phyloP scores from a whole-genome alignment of 2,888 invertebrate species.

The Cheilosia soror region DNA sequence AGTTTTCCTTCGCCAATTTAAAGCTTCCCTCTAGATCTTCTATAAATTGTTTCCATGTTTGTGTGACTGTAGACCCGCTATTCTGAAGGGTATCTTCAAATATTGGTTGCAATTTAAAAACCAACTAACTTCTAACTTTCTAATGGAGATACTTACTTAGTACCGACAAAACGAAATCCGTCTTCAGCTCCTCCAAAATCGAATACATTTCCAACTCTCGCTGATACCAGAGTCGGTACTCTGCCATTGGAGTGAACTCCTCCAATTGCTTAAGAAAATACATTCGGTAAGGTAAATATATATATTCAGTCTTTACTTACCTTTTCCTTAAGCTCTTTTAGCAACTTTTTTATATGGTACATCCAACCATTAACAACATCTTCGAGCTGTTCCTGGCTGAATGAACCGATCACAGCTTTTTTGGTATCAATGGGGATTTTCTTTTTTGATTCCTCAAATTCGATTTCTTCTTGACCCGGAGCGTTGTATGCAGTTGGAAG shows the following conservation, averaged over 20 bases:
- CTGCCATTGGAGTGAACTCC: slow-evolving; percentile 92
- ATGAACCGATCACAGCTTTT: slow-evolving; percentile 79
- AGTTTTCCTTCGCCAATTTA: slow-evolving; percentile 82
- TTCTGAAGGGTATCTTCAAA: slow-evolving; percentile 84
- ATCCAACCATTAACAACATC: slow-evolving; percentile 85
- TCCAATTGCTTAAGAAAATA: slow-evolving; percentile 84
- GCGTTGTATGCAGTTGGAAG: slow-evolving; percentile 82
- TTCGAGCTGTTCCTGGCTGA: slow-evolving; percentile 85
- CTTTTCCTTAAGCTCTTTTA: slow-evolving; percentile 80
- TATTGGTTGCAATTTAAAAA: slow-evolving; percentile 64
- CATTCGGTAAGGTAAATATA: not conserved
- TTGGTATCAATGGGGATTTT: slow-evolving; percentile 81
- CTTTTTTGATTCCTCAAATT: slow-evolving; percentile 82
- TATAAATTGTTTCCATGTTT: slow-evolving; percentile 79
- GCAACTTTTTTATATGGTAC: slow-evolving; percentile 83
- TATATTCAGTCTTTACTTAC: slow-evolving; percentile 60
- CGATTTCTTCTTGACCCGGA: slow-evolving; percentile 82
- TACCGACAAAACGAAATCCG: slow-evolving; percentile 84
- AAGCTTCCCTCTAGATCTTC: slow-evolving; percentile 78
- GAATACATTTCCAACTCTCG: slow-evolving; percentile 91
- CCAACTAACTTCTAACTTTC: too few relatives aligned
- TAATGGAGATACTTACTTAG: slow-evolving; percentile 73
- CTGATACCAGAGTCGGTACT: slow-evolving; percentile 94
- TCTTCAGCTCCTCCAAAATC: slow-evolving; percentile 92
- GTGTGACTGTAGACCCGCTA: slow-evolving; percentile 76